These are phyloP conservation scores for Cancer borealis DNA, from an alignment of 2,888 invertebrate genomes.

Conservation along the genomic window DNA sequence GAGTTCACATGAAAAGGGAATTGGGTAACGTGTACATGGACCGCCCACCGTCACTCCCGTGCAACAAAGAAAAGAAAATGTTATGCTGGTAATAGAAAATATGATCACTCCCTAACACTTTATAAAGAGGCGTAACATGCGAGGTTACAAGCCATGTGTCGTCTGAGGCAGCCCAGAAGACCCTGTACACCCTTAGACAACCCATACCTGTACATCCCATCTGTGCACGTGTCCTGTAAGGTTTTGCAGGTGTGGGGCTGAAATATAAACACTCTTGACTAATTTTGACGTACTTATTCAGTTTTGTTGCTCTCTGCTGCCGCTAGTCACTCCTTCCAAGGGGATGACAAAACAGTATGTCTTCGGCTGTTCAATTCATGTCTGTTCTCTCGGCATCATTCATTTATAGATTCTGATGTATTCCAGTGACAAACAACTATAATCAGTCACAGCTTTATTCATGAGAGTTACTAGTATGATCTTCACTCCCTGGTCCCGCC, in stretches of 20 bases:
- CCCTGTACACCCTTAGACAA: neutral
- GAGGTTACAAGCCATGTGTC: neutral
- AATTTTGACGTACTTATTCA: neutral
- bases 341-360: neutral
- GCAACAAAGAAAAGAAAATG: neutral
- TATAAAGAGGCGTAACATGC: neutral
- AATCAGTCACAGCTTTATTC: neutral
- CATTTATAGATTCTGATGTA: neutral
- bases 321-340: neutral
- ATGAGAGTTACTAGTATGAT: too few species aligned
- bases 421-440: neutral
- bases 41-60: neutral
- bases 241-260: neutral
- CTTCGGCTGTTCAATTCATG: neutral
- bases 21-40: neutral
- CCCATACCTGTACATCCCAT: neutral
- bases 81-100: neutral
- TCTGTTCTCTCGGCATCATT: neutral
- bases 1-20: neutral
- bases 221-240: neutral
- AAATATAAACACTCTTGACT: neutral
- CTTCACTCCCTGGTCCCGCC: neutral
- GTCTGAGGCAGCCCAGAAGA: neutral
- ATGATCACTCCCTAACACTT: neutral
- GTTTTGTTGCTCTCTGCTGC: neutral